A percentile compares a stretch with the other conserved stretches of the same genome.
Evolutionary conservation across 92 coral and sea anemone genomes (phyloP).

Genomic region (Heteractis magnifica): DNA sequence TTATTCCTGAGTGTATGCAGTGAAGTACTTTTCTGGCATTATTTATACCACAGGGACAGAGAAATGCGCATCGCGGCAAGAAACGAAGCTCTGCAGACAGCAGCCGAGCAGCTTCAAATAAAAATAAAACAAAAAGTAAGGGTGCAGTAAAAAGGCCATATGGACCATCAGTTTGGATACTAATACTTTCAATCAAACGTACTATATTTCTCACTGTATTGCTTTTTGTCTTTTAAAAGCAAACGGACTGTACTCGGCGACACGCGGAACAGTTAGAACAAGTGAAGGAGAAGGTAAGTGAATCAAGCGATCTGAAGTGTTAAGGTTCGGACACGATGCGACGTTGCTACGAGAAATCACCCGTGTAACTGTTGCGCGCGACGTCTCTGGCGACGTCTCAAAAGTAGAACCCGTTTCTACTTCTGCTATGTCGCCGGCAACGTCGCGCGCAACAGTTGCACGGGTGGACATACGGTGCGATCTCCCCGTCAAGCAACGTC

Average conservation of each 20-base stretch:
- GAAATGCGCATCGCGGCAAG: conserved; percentile 97
- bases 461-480: too few relatives aligned
- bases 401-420: too few relatives aligned
- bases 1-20: too few relatives aligned
- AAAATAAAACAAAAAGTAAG: conserved; percentile 95
- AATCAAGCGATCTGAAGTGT: neutral
- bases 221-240: conserved; percentile 46
- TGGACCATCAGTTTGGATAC: neutral
- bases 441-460: too few relatives aligned
- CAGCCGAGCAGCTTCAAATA: conserved; percentile 90
- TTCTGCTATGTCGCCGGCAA: too few relatives aligned
- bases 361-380: too few relatives aligned
- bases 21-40: neutral
- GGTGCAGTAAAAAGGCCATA: neutral
- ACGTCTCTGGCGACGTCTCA: too few relatives aligned
- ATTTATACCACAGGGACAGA: conserved; percentile 57
- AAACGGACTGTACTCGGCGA: conserved; percentile 89
- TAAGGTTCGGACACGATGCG: too few relatives aligned
- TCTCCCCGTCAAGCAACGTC: too few relatives aligned
- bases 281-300: conserved; percentile 86
- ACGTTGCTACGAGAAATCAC: too few relatives aligned
- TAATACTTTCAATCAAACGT: neutral
- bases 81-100: conserved; percentile 91
- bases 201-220: neutral
- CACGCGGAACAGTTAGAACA: conserved; percentile 93